These are phyloP conservation scores for Scyliorhinus canicula DNA, from an alignment of 2,797 vertebrate species.

Conservation along the genomic window DNA sequence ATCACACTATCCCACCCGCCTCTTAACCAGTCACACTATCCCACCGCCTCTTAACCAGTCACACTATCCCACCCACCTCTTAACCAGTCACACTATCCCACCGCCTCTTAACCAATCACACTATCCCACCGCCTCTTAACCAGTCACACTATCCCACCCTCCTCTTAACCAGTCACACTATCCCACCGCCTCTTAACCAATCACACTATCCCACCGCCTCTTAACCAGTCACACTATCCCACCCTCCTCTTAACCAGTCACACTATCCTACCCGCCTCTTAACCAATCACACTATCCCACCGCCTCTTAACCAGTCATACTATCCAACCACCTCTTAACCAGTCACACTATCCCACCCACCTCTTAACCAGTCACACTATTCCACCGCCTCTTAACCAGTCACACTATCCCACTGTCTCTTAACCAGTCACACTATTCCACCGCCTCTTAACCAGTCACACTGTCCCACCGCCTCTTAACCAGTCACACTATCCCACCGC, in stretches of 20 bases:
- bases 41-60: constrained; percentile 38
- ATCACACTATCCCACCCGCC: constrained; percentile 41
- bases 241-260: constrained; percentile 33
- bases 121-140: constrained; percentile 41
- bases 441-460: constrained; percentile 16
- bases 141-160: constrained; percentile 41
- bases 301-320: neutral
- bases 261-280: constrained; percentile 42
- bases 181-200: constrained; percentile 40
- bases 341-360: constrained; percentile 41
- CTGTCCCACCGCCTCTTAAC: constrained; percentile 41
- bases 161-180: neutral
- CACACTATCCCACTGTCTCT: constrained; percentile 41
- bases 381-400: constrained; percentile 38
- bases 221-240: constrained; percentile 31
- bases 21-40: neutral
- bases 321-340: constrained; percentile 41
- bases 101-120: constrained; percentile 16
- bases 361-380: neutral
- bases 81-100: constrained; percentile 38
- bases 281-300: constrained; percentile 39
- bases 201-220: constrained; percentile 41
- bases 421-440: constrained; percentile 32
- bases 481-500: constrained; percentile 41
- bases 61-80: constrained; percentile 41